Evolutionary conservation across 2,888 invertebrate genomes (phyloP), one percentile per base, ranked within the genome.

Genomic region (Euzetes globulus): DNA sequence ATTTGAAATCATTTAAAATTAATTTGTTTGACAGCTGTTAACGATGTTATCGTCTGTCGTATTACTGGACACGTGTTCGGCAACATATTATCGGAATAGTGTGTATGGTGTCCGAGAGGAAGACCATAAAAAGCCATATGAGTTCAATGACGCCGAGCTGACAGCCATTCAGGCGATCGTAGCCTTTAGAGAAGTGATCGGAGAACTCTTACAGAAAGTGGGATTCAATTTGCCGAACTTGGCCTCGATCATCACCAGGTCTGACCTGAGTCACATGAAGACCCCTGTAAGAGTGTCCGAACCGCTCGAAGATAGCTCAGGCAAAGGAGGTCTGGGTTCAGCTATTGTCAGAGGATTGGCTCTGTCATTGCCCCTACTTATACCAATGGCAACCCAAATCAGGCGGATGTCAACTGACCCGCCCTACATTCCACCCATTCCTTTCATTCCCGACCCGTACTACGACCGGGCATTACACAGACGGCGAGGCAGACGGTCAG

Each of bases 81-180:
- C 17, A 1, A 13, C 29, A 9, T 65, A n/a, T 2, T 19, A 13
- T 6, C 60, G 22, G 17, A n/a, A n/a, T 6, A 37, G n/a, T 19
- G 29, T 5, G 5, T 65, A 65, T 29, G 13, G 58, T 3, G n/a
- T 22, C 5, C 19, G 37, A 11, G 37, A 37, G 3, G 37, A 37
- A 3, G 65, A 65, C 1, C 33, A 65, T n/a, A 37, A 65, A 37
- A 74, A 71, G 17, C 74, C 74, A 11, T 74, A 74, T 29, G 71
- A 71, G 29, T 74, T 74, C 52, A 74, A 70, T 25, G 71, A 71
- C 17, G 71, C 58, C 1, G 74, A 74, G 52, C 27, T 74, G 71
- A 70, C 74, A 11, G 74, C 74, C 45, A 71, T 74, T n/a, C 74
- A 74, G 19, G 70, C 74, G 15, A 74, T 74, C 52, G 37, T 71